Evolutionary conservation across 2,888 invertebrate species (phyloP).

Genomic region (Aphodius granarius): DNA sequence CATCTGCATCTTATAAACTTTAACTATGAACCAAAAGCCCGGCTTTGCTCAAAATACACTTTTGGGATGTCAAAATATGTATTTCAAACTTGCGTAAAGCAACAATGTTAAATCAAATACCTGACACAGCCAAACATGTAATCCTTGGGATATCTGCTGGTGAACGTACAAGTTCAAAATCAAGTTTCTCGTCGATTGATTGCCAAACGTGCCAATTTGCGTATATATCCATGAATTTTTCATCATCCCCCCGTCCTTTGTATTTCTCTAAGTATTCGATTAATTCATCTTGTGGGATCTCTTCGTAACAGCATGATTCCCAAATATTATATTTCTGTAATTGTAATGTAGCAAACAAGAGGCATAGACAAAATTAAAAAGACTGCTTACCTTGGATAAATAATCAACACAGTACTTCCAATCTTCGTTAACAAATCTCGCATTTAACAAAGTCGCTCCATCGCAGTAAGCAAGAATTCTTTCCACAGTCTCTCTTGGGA

Average conservation of each 20-base stretch:
- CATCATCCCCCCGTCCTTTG: conserved; percentile 18
- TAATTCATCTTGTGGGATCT: conserved; percentile 48
- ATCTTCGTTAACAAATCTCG: conserved; percentile 41
- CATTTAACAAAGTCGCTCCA: conserved; percentile 47
- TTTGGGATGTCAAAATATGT: background rate
- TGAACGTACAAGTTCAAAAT: conserved; percentile 43
- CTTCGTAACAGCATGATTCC: conserved; percentile 48
- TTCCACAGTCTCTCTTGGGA: conserved; percentile 50
- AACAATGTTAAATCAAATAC: conserved; percentile 30
- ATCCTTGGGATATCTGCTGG: conserved; percentile 47
- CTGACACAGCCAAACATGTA: conserved; percentile 47
- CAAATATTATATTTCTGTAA: conserved; percentile 47
- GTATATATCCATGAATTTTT: conserved; percentile 48
- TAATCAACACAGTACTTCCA: conserved; percentile 46
- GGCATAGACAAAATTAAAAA: background rate
- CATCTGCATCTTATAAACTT: conserved; percentile 4
- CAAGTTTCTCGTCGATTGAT: conserved; percentile 40
- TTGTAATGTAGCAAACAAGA: background rate
- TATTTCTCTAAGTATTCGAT: conserved; percentile 46
- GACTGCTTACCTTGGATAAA: conserved; percentile 44
- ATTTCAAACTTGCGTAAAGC: background rate
- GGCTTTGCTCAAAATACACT: background rate
- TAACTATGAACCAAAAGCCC: background rate
- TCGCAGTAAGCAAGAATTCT: conserved; percentile 48
- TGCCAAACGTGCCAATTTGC: conserved; percentile 50